Base-by-base conservation (phyloP, 2,113 vertebrate species). In the Brachirus orientalis region DNA sequence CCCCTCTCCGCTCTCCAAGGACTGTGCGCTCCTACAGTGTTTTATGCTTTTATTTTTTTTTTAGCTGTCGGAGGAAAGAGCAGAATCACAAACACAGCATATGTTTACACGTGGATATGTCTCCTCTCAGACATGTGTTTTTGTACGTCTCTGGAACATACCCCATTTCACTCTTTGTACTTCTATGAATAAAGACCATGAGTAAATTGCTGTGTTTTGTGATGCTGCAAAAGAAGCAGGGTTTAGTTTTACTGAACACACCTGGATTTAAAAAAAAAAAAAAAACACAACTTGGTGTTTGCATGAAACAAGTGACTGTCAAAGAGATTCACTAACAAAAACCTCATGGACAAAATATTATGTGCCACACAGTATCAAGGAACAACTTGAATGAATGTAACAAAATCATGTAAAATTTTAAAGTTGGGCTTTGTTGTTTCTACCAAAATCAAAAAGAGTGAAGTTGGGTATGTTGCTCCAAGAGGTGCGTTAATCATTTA, bases 151-250 rank as follows among this genome's bases (percentile, higher is more conserved):
- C 73, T 80, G 84, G 74, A 81, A 79, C 86, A 84, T 90, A 88
- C 80, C 75, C 66, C 35, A 82, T 91, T 89, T 92, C 90, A 92
- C 92, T 91, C 89, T 92, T 91, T 93, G 85, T 90, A 89, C 86
- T 75, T 69, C 55, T 79, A 79, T 70, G 10, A 90, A 90, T 91
- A 92, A 91, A 92, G 62, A 79, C 14, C 80, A 46, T 84, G 58
- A 78, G 45, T 72, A 88, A 67, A 72, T 68, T 16, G 50, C 55
- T 55, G 57, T 79, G 61, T 83, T 69, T 79, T 20, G 19, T 87
- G 63, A 74, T 69, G 67, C 81, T 67, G 50, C 72, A 54, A 16
- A 70, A 71, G 77, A 72, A 58, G 66, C 18, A 12, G 12, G 69
- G 18, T 33, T 44, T 48, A 76, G 47, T 72, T 76, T 73, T 44